These are phyloP conservation scores for Anhinga anhinga DNA, from an alignment of 2,113 vertebrate genomes.

Conservation along the genomic window DNA sequence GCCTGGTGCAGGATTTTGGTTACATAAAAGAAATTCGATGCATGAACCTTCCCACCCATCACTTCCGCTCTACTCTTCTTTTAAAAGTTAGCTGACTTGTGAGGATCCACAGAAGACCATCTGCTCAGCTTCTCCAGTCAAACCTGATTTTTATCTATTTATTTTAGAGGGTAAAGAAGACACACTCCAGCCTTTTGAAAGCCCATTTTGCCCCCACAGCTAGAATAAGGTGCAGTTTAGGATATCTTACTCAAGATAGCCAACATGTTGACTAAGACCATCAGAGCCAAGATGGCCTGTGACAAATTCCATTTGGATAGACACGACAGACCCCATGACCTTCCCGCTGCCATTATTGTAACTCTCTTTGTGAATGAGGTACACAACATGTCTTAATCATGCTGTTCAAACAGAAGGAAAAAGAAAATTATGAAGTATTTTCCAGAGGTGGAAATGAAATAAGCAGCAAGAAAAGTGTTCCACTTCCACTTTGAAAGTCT, in stretches of 20 bases:
- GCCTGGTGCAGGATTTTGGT: not conserved
- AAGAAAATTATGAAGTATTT: not conserved
- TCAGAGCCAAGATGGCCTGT: not conserved
- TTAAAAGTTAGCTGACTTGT: not conserved
- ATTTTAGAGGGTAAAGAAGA: not conserved
- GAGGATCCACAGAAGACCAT: not conserved
- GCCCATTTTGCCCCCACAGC: not conserved
- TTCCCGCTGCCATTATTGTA: not conserved
- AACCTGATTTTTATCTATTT: not conserved
- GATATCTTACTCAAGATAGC: not conserved
- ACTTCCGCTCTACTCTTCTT: not conserved
- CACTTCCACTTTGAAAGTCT: not conserved
- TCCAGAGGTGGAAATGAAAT: not conserved
- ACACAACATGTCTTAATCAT: not conserved
- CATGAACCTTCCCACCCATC: not conserved
- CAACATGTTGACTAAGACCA: not conserved
- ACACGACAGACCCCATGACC: not conserved
- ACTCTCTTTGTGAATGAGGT: not conserved
- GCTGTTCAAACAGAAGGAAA: not conserved
- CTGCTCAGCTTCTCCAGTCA: not conserved
- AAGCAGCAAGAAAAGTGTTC: not conserved
- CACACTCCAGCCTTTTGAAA: not conserved
- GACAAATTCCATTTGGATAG: not conserved
- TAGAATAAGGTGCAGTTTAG: not conserved
- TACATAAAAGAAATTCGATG: not conserved